phyloP scores from a whole-genome alignment of 2,888 invertebrate genomes.

The Agrenia bidenticulata region DNA sequence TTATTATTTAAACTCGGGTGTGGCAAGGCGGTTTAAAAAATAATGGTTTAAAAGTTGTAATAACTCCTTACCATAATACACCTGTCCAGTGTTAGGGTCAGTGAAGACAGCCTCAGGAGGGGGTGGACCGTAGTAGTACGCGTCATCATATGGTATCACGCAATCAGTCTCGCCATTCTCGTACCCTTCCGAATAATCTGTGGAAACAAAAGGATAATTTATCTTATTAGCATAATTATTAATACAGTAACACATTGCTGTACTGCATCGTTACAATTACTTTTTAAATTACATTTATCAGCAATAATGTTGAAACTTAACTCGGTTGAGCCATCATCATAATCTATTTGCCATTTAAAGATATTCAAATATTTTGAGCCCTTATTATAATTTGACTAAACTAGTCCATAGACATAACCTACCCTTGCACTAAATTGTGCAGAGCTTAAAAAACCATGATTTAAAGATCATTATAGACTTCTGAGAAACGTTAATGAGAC shows the following conservation, averaged over 20 bases:
- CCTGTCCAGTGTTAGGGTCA: slow-evolving; percentile 53
- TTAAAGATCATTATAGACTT: too few relatives aligned
- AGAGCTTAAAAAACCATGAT: too few relatives aligned
- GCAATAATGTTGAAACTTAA: not conserved
- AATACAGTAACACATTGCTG: not conserved
- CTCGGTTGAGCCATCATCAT: not conserved
- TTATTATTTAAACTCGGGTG: too few relatives aligned
- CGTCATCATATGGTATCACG: slow-evolving; percentile 51
- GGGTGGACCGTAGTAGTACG: slow-evolving; percentile 49
- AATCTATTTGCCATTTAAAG: not conserved
- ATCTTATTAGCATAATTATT: not conserved
- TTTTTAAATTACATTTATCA: not conserved
- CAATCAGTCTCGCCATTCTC: slow-evolving; percentile 54
- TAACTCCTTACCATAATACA: slow-evolving; percentile 50
- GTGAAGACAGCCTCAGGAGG: slow-evolving; percentile 52
- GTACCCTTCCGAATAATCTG: slow-evolving; percentile 53
- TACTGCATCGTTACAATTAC: not conserved
- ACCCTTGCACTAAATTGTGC: too few relatives aligned
- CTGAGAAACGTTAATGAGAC: too few relatives aligned
- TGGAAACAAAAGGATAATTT: slow-evolving; percentile 28
- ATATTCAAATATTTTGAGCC: not conserved
- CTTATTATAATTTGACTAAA: not conserved
- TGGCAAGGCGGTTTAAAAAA: too few relatives aligned
- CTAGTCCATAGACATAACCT: too few relatives aligned
- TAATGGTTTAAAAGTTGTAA: not conserved